phyloP scores from a whole-genome alignment of 2,113 vertebrate genomes.

The Oreochromis tanganicae region DNA sequence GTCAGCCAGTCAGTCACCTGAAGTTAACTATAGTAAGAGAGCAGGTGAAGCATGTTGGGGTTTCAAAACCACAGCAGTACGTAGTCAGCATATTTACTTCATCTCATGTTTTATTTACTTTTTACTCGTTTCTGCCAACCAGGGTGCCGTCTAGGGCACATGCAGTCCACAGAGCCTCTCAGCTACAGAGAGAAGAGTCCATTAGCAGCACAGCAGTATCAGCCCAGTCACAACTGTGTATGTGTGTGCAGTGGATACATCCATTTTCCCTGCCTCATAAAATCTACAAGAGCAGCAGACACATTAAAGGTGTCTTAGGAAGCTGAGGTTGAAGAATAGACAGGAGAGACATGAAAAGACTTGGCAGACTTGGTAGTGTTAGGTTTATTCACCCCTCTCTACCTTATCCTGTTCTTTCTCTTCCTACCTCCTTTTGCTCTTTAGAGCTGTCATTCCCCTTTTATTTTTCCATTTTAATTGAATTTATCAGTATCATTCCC shows the following conservation, averaged over 20 bases:
- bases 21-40: not conserved
- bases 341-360: slow-evolving; percentile 21
- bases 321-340: slow-evolving; percentile 24
- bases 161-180: not conserved
- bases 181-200: not conserved
- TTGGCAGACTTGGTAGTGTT: not conserved
- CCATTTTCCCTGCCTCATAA: slow-evolving; percentile 47
- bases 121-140: not conserved
- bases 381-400: slow-evolving; percentile 17
- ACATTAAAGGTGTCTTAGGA: slow-evolving; percentile 45
- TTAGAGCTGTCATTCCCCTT: slow-evolving; percentile 16
- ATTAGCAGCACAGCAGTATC: not conserved
- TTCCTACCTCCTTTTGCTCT: not conserved
- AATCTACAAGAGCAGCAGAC: slow-evolving; percentile 53
- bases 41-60: not conserved
- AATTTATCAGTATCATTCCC: slow-evolving; percentile 50
- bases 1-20: not conserved
- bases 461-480: slow-evolving; percentile 47
- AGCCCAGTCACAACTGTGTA: not conserved
- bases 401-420: not conserved
- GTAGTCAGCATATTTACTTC: slow-evolving; percentile 23
- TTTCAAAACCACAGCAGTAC: not conserved
- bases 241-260: slow-evolving; percentile 14
- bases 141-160: not conserved
- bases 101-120: slow-evolving; percentile 41